phyloP scores from a whole-genome alignment of 2,888 invertebrate species.

The Ariolimax columbianus region DNA sequence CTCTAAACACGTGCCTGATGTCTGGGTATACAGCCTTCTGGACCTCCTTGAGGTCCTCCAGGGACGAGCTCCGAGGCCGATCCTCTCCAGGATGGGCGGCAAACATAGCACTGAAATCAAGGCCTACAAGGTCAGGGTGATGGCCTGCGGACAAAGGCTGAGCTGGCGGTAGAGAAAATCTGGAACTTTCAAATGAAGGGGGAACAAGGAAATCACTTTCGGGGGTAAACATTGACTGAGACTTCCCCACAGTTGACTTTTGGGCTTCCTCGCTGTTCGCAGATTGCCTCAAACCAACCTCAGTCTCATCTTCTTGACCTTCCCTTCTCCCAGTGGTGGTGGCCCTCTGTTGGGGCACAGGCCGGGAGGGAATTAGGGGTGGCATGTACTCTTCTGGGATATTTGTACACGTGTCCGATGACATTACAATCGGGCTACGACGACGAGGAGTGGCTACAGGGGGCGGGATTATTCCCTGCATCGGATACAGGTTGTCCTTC shows the following conservation, averaged over 20 bases:
- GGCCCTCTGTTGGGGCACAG: neutral
- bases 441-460: constrained; percentile 35
- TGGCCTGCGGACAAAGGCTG: constrained; percentile 47
- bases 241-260: constrained; percentile 16
- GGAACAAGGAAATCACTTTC: constrained; percentile 36
- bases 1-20: constrained; percentile 69
- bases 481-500: constrained; percentile 24
- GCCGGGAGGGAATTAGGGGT: neutral
- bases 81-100: neutral
- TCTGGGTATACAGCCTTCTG: constrained; percentile 64
- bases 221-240: constrained; percentile 50
- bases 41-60: constrained; percentile 55
- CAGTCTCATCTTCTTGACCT: neutral
- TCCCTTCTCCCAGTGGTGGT: too few relatives aligned
- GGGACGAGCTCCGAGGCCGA: constrained; percentile 40
- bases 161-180: constrained; percentile 30
- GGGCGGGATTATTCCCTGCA: constrained; percentile 37
- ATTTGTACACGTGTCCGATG: neutral
- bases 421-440: constrained; percentile 6
- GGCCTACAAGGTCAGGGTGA: constrained; percentile 65
- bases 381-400: neutral
- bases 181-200: neutral
- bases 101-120: constrained; percentile 60
- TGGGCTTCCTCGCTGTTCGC: neutral
- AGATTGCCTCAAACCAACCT: neutral